phyloP scores from a whole-genome alignment of 2,797 vertebrate genomes.

The Antennarius maculatus region DNA sequence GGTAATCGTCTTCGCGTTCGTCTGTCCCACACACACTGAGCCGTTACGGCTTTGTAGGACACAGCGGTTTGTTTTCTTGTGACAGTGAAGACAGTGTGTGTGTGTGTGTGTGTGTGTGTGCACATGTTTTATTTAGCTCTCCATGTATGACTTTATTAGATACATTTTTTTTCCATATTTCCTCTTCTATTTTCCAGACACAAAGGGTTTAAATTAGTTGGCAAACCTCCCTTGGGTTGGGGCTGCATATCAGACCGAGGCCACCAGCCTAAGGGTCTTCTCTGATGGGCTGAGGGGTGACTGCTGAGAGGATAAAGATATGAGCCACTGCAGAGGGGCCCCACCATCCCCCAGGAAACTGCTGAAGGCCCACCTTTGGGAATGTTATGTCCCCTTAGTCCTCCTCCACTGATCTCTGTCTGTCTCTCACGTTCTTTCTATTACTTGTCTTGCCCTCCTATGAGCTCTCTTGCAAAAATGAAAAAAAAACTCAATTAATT shows the following conservation, averaged over 20 bases:
- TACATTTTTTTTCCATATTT: conserved; percentile 12
- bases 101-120: no score
- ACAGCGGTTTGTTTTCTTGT: no score
- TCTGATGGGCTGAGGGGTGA: conserved; percentile 60
- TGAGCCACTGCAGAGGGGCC: conserved; percentile 68
- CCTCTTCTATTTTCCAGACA: conserved; percentile 41
- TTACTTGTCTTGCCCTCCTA: conserved; percentile 63
- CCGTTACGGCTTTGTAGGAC: no score
- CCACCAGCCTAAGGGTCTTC: conserved; percentile 56
- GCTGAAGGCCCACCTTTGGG: conserved; percentile 63
- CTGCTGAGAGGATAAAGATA: conserved; percentile 76
- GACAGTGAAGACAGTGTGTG: no score
- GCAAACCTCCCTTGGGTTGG: conserved; percentile 38
- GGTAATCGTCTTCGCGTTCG: no score
- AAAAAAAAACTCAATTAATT: conserved; percentile 83
- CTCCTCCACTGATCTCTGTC: conserved; percentile 61
- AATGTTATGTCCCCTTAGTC: conserved; percentile 61
- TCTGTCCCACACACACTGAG: no score
- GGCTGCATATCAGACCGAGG: conserved; percentile 64
- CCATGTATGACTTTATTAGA: conserved; percentile 21
- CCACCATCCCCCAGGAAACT: conserved; percentile 64
- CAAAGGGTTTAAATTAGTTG: conserved; percentile 62
- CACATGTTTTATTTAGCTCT: background rate
- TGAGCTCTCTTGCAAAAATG: conserved; percentile 77
- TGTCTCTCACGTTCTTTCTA: conserved; percentile 55